Evolutionary conservation across 2,797 vertebrate genomes (phyloP).

Genomic region (Heteromormyrus szaboi): DNA sequence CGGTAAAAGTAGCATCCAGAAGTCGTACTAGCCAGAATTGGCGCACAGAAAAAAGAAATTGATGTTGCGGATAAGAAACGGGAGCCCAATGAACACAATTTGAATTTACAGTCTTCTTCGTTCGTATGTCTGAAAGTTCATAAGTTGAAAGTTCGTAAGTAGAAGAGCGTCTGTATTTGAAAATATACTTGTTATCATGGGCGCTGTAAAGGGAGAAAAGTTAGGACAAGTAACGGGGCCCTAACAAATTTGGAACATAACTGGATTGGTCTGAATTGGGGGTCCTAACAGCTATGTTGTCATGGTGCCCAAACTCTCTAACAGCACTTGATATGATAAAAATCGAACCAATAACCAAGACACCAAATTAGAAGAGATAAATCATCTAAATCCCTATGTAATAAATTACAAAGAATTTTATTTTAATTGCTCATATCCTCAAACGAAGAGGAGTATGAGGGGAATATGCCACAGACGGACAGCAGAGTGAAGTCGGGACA

Average conservation of each 20-base stretch:
- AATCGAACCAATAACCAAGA: background rate
- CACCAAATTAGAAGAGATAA: background rate
- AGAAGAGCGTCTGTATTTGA: too few species aligned
- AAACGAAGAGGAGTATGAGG: background rate
- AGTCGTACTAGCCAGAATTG: too few species aligned
- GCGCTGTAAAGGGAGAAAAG: background rate
- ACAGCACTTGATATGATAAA: background rate
- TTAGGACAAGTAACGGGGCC: background rate
- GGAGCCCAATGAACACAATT: too few species aligned
- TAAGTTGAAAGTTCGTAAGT: too few species aligned
- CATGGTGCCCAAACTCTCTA: background rate
- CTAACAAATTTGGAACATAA: background rate
- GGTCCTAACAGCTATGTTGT: background rate
- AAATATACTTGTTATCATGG: background rate
- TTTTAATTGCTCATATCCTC: background rate
- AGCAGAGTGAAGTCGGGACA: background rate
- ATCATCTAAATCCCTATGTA: background rate
- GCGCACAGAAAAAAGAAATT: too few species aligned
- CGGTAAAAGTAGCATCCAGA: too few species aligned
- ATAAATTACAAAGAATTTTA: background rate
- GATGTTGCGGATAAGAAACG: too few species aligned
- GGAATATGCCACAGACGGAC: background rate
- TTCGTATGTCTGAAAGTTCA: too few species aligned
- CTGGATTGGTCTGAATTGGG: background rate
- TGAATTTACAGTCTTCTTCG: too few species aligned